Evolutionary conservation across 2,888 invertebrate genomes (phyloP), one percentile per base, ranked within the genome.

Genomic region (Colostygia pectinataria): DNA sequence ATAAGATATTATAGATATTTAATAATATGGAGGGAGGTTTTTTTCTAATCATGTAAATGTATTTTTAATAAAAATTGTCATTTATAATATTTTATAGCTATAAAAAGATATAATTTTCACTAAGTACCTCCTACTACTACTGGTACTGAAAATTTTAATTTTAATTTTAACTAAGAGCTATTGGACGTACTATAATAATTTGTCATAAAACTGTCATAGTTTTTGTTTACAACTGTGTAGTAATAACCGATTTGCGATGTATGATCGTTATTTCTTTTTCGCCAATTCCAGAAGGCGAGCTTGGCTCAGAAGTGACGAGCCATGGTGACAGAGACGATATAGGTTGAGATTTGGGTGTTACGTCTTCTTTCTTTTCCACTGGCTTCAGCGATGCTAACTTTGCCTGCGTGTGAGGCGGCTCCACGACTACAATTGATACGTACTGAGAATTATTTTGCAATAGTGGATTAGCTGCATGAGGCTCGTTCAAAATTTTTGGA

Each of bases 221-320:
- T 39, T 29, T 8, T n/a, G 6, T 36, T 64, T 80, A 88, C 44
- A 96, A 91, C 82, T 96, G 96, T 55, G 96, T 96, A 58, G 96
- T 96, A 65, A 96, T 96, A 68, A 96, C 96, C 53, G 96, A 95
- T 86, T 96, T 96, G 63, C 96, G 93, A 71, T 95, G 94, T 61
- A 96, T 94, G 43, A 93, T 92, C 36, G 93, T 93, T 56, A 93
- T 93, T 67, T 92, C 91, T 68, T 92, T 89, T 70, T 93, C 92
- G 74, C 94, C 91, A 63, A 93, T 91, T 15, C 92, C 91, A 34
- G 92, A 90, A 2, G 93, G 91, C 33, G 94, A 93, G 50, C 92
- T 91, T 12, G 94, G 93, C 68, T 95, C 95, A 8, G 94, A 93
- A 24, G 94, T 93, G 27, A 96, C 96, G 55, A 96, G 85, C 96